Evolutionary conservation across 2,888 invertebrate species (phyloP).

Genomic region (Synergus gifuensis): DNA sequence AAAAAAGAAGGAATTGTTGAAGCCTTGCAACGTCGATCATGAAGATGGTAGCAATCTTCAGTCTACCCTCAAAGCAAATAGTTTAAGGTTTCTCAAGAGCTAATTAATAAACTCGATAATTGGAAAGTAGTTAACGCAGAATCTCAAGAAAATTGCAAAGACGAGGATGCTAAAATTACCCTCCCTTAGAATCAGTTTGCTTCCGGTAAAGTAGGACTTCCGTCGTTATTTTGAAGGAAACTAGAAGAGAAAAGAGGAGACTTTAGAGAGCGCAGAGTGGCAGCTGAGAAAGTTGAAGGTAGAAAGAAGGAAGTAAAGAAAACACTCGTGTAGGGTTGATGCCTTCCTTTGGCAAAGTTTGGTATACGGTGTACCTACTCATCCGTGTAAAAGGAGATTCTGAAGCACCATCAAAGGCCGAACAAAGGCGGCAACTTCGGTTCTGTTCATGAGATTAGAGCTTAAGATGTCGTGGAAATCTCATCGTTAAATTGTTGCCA

Average conservation of each 20-base stretch:
- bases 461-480: not conserved
- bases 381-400: not conserved
- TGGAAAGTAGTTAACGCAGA: not conserved
- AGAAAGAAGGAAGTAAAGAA: constrained; percentile 30
- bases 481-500: constrained; percentile 14
- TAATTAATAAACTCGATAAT: constrained; percentile 29
- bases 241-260: not conserved
- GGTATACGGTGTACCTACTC: not conserved
- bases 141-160: constrained; percentile 8
- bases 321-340: constrained; percentile 14
- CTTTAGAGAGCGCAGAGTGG: constrained; percentile 4
- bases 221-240: not conserved
- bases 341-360: constrained; percentile 21
- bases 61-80: not conserved
- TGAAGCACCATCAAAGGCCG: constrained; percentile 19
- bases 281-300: constrained; percentile 28
- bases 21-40: not conserved
- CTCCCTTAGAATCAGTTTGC: not conserved
- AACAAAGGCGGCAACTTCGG: constrained; percentile 7
- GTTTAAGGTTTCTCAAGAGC: constrained; percentile 19
- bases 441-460: constrained; percentile 1
- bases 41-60: not conserved
- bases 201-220: constrained; percentile 1
- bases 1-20: not conserved
- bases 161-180: constrained; percentile 13